Percentiles rank a stretch among this genome's conserved stretches.
Conservation (phyloP, 2,113 vertebrate genomes). For the Labeo catla region DNA sequence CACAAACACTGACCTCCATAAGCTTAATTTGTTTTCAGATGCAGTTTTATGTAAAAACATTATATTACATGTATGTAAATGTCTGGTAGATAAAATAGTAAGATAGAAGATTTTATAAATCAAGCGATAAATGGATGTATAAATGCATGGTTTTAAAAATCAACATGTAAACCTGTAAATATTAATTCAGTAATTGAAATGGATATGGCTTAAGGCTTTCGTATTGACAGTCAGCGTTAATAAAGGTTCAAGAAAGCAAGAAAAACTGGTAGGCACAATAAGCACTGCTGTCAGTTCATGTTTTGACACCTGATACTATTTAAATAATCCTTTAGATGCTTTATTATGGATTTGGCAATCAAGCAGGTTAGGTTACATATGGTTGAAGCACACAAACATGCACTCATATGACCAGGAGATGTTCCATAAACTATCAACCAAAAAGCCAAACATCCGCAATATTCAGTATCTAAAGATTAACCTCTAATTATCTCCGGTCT, state of each 20-base stretch:
- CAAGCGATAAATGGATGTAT: not conserved
- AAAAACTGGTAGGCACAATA: constrained; percentile 45
- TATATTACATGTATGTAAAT: constrained; percentile 10
- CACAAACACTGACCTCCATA: constrained; percentile 22
- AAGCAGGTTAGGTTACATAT: not conserved
- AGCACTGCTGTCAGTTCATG: not conserved
- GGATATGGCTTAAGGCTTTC: constrained; percentile 52
- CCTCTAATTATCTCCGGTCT: not conserved
- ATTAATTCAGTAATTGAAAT: not conserved
- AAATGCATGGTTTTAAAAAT: constrained; percentile 15
- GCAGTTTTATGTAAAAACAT: not conserved
- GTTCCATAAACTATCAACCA: not conserved
- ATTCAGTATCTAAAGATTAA: not conserved
- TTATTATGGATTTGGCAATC: constrained; percentile 2
- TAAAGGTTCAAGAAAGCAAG: constrained; percentile 16
- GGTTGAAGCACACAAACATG: constrained; percentile 17
- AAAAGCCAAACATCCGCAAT: not conserved
- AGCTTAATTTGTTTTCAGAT: constrained; percentile 15
- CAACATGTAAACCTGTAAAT: constrained; percentile 16
- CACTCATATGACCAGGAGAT: not conserved
- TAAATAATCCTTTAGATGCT: not conserved
- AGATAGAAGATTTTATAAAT: not conserved
- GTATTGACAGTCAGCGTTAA: constrained; percentile 12
- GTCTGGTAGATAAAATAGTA: not conserved
- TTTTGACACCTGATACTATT: constrained; percentile 15